Evolutionary conservation across 64 coral and sea anemone genomes (phyloP).

Genomic region (Anthopleura sola): DNA sequence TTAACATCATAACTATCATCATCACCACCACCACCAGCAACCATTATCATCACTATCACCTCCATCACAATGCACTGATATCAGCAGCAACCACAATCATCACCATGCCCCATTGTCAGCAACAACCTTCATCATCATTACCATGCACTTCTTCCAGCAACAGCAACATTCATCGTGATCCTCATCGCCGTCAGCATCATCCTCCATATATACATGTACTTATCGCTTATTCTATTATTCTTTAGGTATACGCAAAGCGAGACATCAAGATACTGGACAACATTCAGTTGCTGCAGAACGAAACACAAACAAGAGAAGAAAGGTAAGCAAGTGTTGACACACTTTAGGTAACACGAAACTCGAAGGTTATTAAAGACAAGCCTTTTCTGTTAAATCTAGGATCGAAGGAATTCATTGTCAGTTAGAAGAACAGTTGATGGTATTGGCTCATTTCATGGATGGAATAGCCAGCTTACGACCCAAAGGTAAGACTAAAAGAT

Average conservation of each 20-base stretch:
- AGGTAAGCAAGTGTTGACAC: conserved; percentile 29
- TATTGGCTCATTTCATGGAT: conserved; percentile 88
- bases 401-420: conserved; percentile 83
- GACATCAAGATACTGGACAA: conserved; percentile 75
- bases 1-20: not conserved
- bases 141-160: too few species aligned
- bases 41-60: not conserved
- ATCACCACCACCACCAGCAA: too few species aligned
- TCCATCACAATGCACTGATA: not conserved
- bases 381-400: conserved; percentile 16
- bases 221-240: too few species aligned
- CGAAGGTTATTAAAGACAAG: too few species aligned
- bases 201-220: too few species aligned
- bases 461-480: conserved; percentile 90
- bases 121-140: not conserved
- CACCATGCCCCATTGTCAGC: too few species aligned
- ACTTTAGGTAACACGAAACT: too few species aligned
- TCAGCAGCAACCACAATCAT: not conserved
- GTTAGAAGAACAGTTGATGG: conserved; percentile 73
- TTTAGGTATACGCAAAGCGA: conserved; percentile 72
- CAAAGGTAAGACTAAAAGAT: conserved; percentile 59
- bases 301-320: conserved; percentile 78
- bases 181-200: not conserved
- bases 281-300: conserved; percentile 73
- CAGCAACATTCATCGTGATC: not conserved